These are phyloP conservation scores for Ophthalmolycus amberensis DNA, from an alignment of 2,113 vertebrate species.

Conservation along the genomic window DNA sequence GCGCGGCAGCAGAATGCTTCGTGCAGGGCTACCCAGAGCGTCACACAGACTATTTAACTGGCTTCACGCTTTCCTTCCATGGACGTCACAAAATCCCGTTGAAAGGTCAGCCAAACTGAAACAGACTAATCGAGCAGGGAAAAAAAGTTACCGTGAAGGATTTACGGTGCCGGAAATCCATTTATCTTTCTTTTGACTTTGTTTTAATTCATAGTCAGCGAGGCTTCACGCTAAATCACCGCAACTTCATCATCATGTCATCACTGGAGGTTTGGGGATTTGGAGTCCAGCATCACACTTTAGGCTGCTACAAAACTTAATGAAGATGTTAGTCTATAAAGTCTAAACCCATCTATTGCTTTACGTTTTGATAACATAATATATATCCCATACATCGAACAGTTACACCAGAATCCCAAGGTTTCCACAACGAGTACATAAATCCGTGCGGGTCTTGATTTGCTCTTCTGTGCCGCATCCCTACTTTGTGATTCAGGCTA, in stretches of 20 bases:
- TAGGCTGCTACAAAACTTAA: background rate
- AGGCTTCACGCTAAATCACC: background rate
- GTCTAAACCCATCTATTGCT: background rate
- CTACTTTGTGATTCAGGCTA: background rate
- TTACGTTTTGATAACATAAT: background rate
- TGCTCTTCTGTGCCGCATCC: slow-evolving; percentile 1
- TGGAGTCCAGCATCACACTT: background rate
- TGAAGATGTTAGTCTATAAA: background rate
- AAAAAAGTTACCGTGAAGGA: no score
- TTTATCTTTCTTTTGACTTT: background rate
- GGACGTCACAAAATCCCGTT: no score
- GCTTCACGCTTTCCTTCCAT: background rate
- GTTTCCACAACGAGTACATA: background rate
- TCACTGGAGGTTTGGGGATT: background rate
- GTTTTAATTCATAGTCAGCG: background rate
- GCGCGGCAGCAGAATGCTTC: no score
- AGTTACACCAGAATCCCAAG: background rate
- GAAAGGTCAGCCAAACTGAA: background rate
- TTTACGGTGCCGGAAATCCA: background rate
- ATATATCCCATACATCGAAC: background rate
- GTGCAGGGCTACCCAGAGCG: no score
- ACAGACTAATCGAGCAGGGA: background rate
- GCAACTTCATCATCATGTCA: background rate
- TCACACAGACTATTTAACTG: no score
- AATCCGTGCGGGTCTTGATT: slow-evolving; percentile 6